Evolutionary conservation across 2,797 vertebrate genomes (phyloP).

Genomic region (Ciconia nigra): DNA sequence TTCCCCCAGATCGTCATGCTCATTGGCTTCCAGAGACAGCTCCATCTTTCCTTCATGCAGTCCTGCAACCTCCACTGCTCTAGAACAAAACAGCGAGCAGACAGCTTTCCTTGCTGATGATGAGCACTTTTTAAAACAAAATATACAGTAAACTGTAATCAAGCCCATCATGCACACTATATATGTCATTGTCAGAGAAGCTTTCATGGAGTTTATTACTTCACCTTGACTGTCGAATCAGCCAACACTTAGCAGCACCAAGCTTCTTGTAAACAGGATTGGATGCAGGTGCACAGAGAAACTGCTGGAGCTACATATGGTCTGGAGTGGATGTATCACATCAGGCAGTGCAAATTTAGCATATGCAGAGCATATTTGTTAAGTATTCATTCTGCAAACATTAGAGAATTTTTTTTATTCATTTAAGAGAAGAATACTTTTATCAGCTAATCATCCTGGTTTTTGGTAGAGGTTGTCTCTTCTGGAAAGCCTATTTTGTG

Average conservation of each 20-base stretch:
- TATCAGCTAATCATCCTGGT: neutral
- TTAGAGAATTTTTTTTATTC: neutral
- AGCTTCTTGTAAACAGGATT: neutral
- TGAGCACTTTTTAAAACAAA: fast-evolving
- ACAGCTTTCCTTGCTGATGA: neutral
- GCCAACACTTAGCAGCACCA: neutral
- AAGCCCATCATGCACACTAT: neutral
- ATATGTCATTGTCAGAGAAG: neutral
- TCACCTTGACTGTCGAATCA: neutral
- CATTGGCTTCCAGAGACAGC: neutral
- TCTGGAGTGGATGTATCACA: neutral
- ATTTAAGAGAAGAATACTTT: neutral
- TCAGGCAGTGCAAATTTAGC: neutral
- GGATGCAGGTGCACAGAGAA: neutral
- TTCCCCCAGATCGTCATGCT: neutral
- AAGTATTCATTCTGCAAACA: neutral
- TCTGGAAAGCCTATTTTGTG: neutral
- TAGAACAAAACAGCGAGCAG: neutral
- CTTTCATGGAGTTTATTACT: neutral
- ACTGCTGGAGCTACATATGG: neutral
- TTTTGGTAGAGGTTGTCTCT: neutral
- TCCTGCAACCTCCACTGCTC: neutral
- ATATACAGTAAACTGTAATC: neutral
- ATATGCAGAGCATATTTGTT: neutral
- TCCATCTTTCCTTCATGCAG: neutral